These are phyloP conservation scores for Leptogaster cylindrica DNA, from an alignment of 2,888 invertebrate genomes.

Conservation along the genomic window DNA sequence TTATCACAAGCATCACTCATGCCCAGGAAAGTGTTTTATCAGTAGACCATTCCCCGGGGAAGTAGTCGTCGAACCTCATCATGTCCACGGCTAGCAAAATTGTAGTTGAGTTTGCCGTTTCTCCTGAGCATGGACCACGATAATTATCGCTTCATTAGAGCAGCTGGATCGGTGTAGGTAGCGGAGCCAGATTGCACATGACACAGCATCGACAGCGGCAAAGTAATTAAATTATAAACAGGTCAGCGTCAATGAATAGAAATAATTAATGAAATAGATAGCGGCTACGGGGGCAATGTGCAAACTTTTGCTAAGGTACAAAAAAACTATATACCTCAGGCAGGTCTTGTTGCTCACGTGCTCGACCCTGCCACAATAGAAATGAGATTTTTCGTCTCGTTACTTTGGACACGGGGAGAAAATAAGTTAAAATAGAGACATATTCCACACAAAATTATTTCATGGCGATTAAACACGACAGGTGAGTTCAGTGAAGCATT, in stretches of 20 bases:
- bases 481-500: constrained; percentile 35
- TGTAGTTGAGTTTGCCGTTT: neutral
- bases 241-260: constrained; percentile 10
- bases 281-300: neutral
- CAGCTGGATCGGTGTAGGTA: constrained; percentile 16
- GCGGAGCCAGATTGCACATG: constrained; percentile 13
- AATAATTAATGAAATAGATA: constrained; percentile 28
- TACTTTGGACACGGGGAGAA: neutral
- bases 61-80: neutral
- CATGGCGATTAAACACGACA: constrained; percentile 35
- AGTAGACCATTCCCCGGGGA: neutral
- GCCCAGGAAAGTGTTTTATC: constrained; percentile 21
- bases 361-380: constrained; percentile 12
- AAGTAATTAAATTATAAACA: constrained; percentile 34
- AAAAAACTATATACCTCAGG: neutral
- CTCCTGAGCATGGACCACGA: neutral
- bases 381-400: neutral
- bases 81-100: too few relatives aligned
- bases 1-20: constrained; percentile 16
- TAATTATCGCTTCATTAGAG: constrained; percentile 31
- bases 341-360: constrained; percentile 9
- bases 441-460: constrained; percentile 34
- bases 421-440: neutral
- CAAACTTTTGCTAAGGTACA: neutral
- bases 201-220: constrained; percentile 16